Percentiles rank a stretch among this genome's conserved stretches.
phyloP scores from a whole-genome alignment of 2,888 invertebrate species.

The Harmothoe impar region DNA sequence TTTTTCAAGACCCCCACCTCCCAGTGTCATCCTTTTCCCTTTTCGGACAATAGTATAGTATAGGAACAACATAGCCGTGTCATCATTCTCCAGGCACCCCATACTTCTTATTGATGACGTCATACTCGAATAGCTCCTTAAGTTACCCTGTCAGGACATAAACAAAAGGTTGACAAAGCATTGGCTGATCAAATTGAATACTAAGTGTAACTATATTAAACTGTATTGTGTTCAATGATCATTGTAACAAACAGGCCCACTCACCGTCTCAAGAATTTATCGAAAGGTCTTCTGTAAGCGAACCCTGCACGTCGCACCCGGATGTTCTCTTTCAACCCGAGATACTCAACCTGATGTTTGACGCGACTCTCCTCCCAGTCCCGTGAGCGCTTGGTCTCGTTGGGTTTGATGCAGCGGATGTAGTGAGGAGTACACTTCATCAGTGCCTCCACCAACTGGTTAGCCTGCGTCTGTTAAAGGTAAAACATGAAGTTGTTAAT shows the following conservation, averaged over 20 bases:
- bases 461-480: constrained; percentile 86
- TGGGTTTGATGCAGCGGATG: constrained; percentile 89
- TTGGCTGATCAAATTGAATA: too few relatives aligned
- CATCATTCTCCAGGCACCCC: too few relatives aligned
- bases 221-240: too few relatives aligned
- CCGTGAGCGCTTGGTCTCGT: constrained; percentile 87
- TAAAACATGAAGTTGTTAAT: neutral
- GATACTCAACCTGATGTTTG: constrained; percentile 88
- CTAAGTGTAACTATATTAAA: too few relatives aligned
- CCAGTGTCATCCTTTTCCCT: too few relatives aligned
- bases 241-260: neutral
- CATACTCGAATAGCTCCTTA: too few relatives aligned
- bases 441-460: constrained; percentile 87
- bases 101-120: too few relatives aligned
- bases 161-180: too few relatives aligned
- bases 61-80: too few relatives aligned
- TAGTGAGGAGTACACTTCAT: constrained; percentile 89
- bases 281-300: constrained; percentile 87
- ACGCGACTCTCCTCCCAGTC: constrained; percentile 88
- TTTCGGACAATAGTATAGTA: too few relatives aligned
- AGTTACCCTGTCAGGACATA: too few relatives aligned
- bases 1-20: too few relatives aligned
- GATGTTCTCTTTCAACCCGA: constrained; percentile 88
- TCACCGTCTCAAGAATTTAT: constrained; percentile 86
- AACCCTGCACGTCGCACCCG: constrained; percentile 88